phyloP scores from a whole-genome alignment of 2,888 invertebrate species.

The Cerastis leucographa region DNA sequence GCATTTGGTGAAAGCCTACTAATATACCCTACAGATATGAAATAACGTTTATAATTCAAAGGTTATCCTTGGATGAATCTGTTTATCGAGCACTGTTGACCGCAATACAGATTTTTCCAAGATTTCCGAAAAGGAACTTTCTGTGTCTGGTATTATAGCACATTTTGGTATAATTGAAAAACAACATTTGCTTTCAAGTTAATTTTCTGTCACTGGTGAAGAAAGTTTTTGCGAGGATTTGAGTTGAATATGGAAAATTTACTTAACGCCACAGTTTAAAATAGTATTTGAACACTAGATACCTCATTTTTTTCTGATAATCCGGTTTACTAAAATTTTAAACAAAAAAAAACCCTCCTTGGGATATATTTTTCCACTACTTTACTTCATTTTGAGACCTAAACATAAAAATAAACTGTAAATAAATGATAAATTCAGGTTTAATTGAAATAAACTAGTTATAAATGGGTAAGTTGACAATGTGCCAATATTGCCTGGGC shows the following conservation, averaged over 20 bases:
- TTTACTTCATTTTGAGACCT: constrained; percentile 22
- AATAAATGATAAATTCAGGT: constrained; percentile 57
- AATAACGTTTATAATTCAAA: background rate
- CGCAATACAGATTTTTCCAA: background rate
- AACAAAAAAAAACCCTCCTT: constrained; percentile 1
- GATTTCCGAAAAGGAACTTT: constrained; percentile 4
- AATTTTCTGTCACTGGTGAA: too few relatives aligned
- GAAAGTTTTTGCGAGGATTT: constrained; percentile 11
- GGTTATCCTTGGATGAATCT: background rate
- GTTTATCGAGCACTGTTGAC: background rate
- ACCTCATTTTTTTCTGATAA: constrained; percentile 17
- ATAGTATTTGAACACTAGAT: constrained; percentile 42
- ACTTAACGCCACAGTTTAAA: constrained; percentile 51
- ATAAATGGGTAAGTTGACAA: constrained; percentile 47
- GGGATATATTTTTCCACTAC: constrained; percentile 5
- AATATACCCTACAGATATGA: background rate
- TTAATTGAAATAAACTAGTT: constrained; percentile 56
- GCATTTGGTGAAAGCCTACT: constrained; percentile 20
- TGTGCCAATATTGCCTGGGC: constrained; percentile 23
- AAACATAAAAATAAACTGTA: constrained; percentile 49
- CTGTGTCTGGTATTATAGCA: background rate
- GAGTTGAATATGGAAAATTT: constrained; percentile 10
- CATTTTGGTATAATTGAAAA: background rate
- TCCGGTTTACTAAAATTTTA: constrained; percentile 21
- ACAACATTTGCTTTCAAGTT: background rate